These are phyloP conservation scores for Haliclona indistincta DNA, from an alignment of 37 sponge, comb jelly and placozoan genomes.

Conservation along the genomic window DNA sequence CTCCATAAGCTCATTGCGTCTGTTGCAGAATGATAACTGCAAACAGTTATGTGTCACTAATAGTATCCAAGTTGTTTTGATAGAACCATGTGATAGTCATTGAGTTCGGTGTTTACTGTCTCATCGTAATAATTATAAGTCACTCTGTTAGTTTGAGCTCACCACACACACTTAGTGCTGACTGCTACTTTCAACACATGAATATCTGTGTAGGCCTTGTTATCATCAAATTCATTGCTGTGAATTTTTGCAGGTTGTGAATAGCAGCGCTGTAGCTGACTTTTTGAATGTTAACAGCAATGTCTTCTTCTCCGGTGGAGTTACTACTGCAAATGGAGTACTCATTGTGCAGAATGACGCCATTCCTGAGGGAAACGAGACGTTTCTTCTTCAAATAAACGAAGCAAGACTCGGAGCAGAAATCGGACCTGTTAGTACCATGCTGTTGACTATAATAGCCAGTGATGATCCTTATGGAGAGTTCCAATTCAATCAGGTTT, in stretches of 20 bases:
- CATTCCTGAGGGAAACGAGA: constrained; percentile 77
- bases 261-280: not conserved
- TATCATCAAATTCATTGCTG: not conserved
- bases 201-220: too few species aligned
- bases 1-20: too few species aligned
- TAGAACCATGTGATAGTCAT: too few species aligned
- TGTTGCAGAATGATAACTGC: too few species aligned
- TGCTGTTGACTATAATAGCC: constrained; percentile 43
- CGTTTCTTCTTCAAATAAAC: constrained; percentile 47
- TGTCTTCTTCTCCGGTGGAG: constrained; percentile 43
- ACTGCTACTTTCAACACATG: too few species aligned
- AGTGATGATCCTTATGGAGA: constrained; percentile 80
- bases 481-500: constrained; percentile 56
- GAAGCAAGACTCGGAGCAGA: constrained; percentile 56
- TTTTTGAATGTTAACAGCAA: constrained; percentile 9
- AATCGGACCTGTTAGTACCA: constrained; percentile 23
- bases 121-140: too few species aligned
- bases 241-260: not conserved
- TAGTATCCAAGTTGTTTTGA: too few species aligned
- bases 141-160: too few species aligned
- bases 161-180: too few species aligned
- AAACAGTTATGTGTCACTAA: too few species aligned
- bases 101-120: too few species aligned
- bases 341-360: constrained; percentile 49
- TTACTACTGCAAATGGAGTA: constrained; percentile 25